Evolutionary conservation across 2,797 vertebrate species (phyloP).

Genomic region (Echeneis naucrates): DNA sequence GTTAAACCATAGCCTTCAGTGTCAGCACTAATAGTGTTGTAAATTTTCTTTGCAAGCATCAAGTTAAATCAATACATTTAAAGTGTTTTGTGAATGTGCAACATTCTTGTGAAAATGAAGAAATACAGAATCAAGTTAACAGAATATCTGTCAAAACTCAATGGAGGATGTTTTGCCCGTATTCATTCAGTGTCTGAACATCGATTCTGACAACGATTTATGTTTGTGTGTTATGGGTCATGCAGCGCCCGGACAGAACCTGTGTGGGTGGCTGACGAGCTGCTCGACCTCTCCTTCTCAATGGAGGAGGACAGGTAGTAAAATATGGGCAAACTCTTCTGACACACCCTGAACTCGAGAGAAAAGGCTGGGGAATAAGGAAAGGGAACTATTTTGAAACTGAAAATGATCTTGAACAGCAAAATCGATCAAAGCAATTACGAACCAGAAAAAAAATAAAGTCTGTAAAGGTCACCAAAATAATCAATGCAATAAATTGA

Average conservation of each 20-base stretch:
- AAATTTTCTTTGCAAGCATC: constrained; percentile 5
- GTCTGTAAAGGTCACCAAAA: neutral
- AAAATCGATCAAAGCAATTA: neutral
- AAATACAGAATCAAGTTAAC: neutral
- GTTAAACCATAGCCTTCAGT: neutral
- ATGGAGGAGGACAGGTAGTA: constrained; percentile 83
- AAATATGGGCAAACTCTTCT: constrained; percentile 42
- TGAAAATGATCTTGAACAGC: neutral
- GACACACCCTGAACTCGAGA: constrained; percentile 59
- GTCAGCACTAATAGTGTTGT: too few species aligned
- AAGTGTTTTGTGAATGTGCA: neutral
- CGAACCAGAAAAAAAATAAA: neutral
- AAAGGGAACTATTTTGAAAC: neutral
- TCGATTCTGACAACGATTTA: constrained; percentile 51
- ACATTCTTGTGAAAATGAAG: neutral
- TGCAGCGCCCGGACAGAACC: constrained; percentile 64
- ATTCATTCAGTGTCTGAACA: neutral
- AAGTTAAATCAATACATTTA: neutral
- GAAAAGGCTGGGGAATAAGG: neutral
- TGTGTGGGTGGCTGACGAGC: constrained; percentile 74
- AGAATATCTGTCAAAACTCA: neutral
- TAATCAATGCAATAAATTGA: neutral
- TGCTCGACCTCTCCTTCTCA: constrained; percentile 83
- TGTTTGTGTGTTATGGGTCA: constrained; percentile 72
- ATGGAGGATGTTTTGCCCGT: neutral